phyloP scores from a whole-genome alignment of 2,888 invertebrate genomes.

The Ephialtes manifestator region DNA sequence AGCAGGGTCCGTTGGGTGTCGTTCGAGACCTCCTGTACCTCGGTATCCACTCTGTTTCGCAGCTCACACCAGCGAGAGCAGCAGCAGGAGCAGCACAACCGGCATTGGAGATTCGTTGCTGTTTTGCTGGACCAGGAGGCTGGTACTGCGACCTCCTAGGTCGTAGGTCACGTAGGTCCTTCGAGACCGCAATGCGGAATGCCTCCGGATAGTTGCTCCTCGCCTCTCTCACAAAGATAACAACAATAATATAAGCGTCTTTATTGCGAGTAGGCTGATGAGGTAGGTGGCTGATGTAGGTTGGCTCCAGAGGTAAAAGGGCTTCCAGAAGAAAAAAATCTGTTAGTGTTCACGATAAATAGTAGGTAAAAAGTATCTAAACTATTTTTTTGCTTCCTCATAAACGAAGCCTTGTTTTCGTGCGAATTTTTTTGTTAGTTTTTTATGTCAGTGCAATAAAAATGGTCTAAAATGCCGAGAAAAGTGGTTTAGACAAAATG shows the following conservation, averaged over 20 bases:
- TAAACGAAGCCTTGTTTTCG: no score
- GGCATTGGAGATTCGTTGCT: background rate
- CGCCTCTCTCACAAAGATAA: slow-evolving; percentile 63
- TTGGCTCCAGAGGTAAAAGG: background rate
- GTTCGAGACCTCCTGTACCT: slow-evolving; percentile 39
- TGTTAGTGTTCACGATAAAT: background rate
- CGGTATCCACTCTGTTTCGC: slow-evolving; percentile 10
- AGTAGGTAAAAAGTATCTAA: no score
- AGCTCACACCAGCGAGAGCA: slow-evolving; percentile 27
- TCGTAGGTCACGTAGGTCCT: slow-evolving; percentile 76
- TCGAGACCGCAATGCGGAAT: slow-evolving; percentile 74
- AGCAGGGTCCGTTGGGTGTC: slow-evolving; percentile 47
- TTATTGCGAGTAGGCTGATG: slow-evolving; percentile 57
- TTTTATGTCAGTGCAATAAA: no score
- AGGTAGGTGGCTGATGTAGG: slow-evolving; percentile 18
- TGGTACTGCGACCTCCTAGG: slow-evolving; percentile 58
- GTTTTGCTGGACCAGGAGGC: slow-evolving; percentile 35
- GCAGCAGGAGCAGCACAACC: slow-evolving; percentile 33
- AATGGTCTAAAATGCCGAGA: no score
- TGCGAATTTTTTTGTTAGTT: no score
- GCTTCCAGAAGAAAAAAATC: background rate
- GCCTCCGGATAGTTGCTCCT: slow-evolving; percentile 60
- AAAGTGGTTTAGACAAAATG: no score
- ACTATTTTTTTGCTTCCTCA: no score
- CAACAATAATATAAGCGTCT: slow-evolving; percentile 65